These are phyloP conservation scores for Scopus umbretta DNA, from an alignment of 2,113 vertebrate genomes.

Conservation along the genomic window DNA sequence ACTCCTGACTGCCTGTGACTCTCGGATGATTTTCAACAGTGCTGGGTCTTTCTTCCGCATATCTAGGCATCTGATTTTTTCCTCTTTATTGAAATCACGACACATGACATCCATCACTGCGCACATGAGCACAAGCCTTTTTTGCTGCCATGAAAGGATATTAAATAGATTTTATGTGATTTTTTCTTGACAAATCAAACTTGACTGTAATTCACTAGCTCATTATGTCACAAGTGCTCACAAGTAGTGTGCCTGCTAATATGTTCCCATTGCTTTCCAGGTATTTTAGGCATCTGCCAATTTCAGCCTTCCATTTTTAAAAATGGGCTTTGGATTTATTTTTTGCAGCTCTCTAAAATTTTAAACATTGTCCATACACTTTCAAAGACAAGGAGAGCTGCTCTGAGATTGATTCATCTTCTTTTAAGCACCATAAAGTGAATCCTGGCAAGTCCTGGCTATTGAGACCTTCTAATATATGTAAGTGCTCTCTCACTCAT, in stretches of 20 bases:
- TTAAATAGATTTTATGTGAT: conserved; percentile 29
- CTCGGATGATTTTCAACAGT: not conserved
- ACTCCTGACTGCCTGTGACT: rapidly evolving
- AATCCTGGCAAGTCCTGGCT: not conserved
- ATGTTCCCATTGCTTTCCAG: not conserved
- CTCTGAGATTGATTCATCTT: not conserved
- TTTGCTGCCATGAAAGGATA: not conserved
- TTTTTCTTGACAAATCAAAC: conserved; percentile 43
- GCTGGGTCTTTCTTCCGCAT: not conserved
- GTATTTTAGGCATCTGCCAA: not conserved
- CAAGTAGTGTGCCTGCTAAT: not conserved
- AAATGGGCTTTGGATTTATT: not conserved
- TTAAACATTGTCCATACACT: not conserved
- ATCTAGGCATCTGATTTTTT: not conserved
- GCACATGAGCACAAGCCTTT: not conserved
- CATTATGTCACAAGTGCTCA: conserved; percentile 16
- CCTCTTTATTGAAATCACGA: not conserved
- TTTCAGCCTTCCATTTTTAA: not conserved
- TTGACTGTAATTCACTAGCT: conserved; percentile 33
- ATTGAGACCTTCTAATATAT: not conserved
- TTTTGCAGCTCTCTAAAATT: not conserved
- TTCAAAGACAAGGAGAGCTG: not conserved
- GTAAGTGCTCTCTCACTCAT: not conserved
- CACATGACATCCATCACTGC: not conserved
- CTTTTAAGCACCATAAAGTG: not conserved